Evolutionary conservation across 2,888 invertebrate genomes (phyloP).

Genomic region (Agriotes lineatus): DNA sequence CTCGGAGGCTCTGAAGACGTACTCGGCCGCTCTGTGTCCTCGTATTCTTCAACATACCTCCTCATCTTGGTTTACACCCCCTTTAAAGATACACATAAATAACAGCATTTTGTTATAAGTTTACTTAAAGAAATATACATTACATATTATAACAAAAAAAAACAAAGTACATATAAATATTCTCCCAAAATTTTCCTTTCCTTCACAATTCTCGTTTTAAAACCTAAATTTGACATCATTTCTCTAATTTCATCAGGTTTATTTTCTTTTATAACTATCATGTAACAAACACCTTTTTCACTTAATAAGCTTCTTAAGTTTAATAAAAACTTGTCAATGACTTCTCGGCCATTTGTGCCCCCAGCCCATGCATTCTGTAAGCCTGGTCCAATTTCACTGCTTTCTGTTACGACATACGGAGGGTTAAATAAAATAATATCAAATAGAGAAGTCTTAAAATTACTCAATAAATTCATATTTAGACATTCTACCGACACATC

Average conservation of each 20-base stretch:
- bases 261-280: slow-evolving; percentile 92
- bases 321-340: slow-evolving; percentile 81
- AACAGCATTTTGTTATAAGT: too few species aligned
- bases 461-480: slow-evolving; percentile 74
- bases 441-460: slow-evolving; percentile 72
- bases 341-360: slow-evolving; percentile 79
- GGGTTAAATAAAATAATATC: slow-evolving; percentile 97
- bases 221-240: slow-evolving; percentile 71
- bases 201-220: slow-evolving; percentile 73
- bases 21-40: too few species aligned
- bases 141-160: too few species aligned
- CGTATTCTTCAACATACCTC: too few species aligned
- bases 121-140: too few species aligned
- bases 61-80: too few species aligned
- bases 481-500: slow-evolving; percentile 73
- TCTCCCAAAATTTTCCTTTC: slow-evolving; percentile 89
- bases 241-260: slow-evolving; percentile 78
- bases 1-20: too few species aligned
- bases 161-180: slow-evolving; percentile 85
- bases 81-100: too few species aligned
- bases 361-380: slow-evolving; percentile 84
- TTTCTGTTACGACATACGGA: slow-evolving; percentile 94
- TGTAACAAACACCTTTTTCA: slow-evolving; percentile 84
- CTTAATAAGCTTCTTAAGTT: slow-evolving; percentile 79
- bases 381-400: slow-evolving; percentile 75